Conservation (phyloP, 2,797 vertebrate genomes). For the Onychomys torridus region DNA sequence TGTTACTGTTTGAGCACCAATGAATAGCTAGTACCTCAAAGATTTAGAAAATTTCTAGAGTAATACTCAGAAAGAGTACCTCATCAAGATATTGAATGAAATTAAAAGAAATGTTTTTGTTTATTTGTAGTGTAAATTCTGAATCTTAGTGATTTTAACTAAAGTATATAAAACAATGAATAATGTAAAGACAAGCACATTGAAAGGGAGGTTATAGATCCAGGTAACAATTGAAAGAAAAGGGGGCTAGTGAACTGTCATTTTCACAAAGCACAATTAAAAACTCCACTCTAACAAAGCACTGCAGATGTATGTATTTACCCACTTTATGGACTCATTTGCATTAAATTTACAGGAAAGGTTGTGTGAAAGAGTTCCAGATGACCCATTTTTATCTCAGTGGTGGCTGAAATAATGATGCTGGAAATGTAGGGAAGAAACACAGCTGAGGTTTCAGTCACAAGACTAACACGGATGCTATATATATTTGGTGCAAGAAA, state of each 20-base stretch:
- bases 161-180: background rate
- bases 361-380: background rate
- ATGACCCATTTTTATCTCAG: slow-evolving; percentile 1
- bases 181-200: background rate
- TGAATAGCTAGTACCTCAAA: slow-evolving; percentile 2
- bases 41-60: slow-evolving; percentile 24
- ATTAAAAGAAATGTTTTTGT: background rate
- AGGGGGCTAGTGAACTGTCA: background rate
- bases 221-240: background rate
- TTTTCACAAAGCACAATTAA: slow-evolving; percentile 22
- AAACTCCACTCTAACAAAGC: background rate
- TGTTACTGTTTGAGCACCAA: background rate
- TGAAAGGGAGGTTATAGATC: background rate
- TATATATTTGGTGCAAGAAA: background rate
- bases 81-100: slow-evolving; percentile 39
- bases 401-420: slow-evolving; percentile 45
- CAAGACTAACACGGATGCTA: background rate
- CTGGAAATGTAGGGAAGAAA: background rate
- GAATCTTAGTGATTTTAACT: background rate
- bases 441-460: background rate
- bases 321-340: background rate
- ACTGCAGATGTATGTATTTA: background rate
- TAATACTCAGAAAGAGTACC: background rate
- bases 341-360: background rate
- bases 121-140: background rate